Evolutionary conservation across 2,888 invertebrate genomes (phyloP), one percentile per base, ranked within the genome.

Genomic region (Diplazon laetatorius): DNA sequence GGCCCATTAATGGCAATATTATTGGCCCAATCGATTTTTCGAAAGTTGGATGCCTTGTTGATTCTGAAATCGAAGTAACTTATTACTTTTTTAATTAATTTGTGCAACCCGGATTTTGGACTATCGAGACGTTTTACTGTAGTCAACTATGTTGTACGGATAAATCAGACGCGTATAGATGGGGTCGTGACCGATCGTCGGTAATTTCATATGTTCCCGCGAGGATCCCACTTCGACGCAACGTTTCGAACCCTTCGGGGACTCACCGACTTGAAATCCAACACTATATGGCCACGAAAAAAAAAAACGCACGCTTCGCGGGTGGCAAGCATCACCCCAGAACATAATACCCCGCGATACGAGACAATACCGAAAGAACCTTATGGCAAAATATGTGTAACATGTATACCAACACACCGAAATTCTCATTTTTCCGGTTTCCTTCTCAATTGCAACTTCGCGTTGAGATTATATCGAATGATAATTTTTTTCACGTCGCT

Each of bases 141-240:
- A n/a, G n/a, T n/a, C n/a, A n/a, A n/a, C 14, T 30, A 37, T 44
- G 39, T 44, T 10, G 22, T 39, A 10, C 8, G 25, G 14, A 18
- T 16, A 25, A 22, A 42, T 10, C 20, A 82, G n/a, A n/a, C n/a
- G n/a, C n/a, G n/a, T n/a, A n/a, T n/a, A n/a, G n/a, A n/a, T n/a
- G n/a, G 80, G 75, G 50, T 62, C 50, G 76, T 80, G 84, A 84
- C 81, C 82, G 83, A 80, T 74, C 81, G 72, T 72, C 65, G 12
- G 83, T 82, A 86, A 86, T 85, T 80, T 71, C 85, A 83, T 83
- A 81, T 80, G 80, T 85, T 84, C 84, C 82, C 84, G 82, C 81
- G 83, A 82, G 84, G 82, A 86, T 85, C 79, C n/a, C 76, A 77
- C 82, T 84, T 83, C 71, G 42, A 39, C 46, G 18, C 22, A 25